Evolutionary conservation across 2,113 vertebrate genomes (phyloP), one percentile per base, ranked within the genome.

Genomic region (Choloepus hoffmanni): DNA sequence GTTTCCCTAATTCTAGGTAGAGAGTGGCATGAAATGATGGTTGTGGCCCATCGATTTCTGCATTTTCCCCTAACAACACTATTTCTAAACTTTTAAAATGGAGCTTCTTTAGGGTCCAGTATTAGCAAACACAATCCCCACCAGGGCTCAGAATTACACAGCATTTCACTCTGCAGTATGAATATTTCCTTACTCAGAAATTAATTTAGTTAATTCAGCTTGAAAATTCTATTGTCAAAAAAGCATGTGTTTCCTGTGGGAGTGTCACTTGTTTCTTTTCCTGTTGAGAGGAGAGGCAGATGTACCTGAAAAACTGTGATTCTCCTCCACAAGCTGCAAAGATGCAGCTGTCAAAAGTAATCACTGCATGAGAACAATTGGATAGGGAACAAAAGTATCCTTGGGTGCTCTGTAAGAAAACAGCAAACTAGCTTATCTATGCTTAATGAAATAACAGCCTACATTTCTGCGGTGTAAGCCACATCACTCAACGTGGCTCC

Each of bases 181-280:
- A 24, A 43, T 92, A n/a, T 53, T 72, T 87, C 36, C 10, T 90
- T 16, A 73, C 23, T 85, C 43, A 24, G 88, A 95, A 95, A 90
- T 79, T 76, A 82, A 84, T 76, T 90, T 26, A n/a, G 43, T 50
- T 50, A 97, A 77, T 45, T 95, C 33, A 72, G n/a, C 40, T 65
- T 72, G 24, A 55, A 93, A 89, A 72, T 72, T 79, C n/a, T 45
- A 63, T 82, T 86, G 36, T 92, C 21, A 81, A 76, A 88, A 58
- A 84, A 90, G 16, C 45, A 78, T 50, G n/a, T 33, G 11, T 50
- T 72, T 89, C 89, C 63, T 87, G 24, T n/a, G 30, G 85, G 92
- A 85, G 45, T 53, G 11, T 36, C 89, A 60, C 36, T 84, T 58
- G 30, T 40, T 48, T 73, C 18, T 94, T 67, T 94, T 58, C 36